Conservation (phyloP, 37 sponge, comb jelly and placozoan genomes). For the Haliclona indistincta region DNA sequence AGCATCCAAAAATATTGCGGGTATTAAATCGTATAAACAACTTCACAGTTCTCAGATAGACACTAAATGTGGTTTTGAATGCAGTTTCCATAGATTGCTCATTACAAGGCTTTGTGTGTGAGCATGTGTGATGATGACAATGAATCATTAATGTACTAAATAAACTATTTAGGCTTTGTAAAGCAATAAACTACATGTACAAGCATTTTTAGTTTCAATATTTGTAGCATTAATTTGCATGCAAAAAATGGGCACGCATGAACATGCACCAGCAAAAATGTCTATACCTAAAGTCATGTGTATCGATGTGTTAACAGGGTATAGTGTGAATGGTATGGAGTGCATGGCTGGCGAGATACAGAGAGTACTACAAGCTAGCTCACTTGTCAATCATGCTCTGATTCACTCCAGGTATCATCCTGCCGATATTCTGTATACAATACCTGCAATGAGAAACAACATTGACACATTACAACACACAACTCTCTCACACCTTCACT, state of each 20-base stretch:
- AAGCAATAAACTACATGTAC: neutral
- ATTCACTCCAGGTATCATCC: slow-evolving; percentile 60
- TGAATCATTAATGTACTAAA: neutral
- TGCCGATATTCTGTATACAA: slow-evolving; percentile 35
- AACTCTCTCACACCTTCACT: neutral
- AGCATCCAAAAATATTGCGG: neutral
- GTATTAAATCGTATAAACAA: too few relatives aligned
- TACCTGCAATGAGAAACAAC: slow-evolving; percentile 5
- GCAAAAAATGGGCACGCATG: too few relatives aligned
- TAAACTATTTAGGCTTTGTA: too few relatives aligned
- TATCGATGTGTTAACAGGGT: too few relatives aligned
- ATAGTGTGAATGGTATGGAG: too few relatives aligned
- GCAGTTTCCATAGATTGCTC: too few relatives aligned
- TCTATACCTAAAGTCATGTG: too few relatives aligned
- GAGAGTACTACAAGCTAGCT: too few relatives aligned
- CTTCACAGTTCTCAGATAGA: too few relatives aligned
- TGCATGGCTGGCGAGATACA: too few relatives aligned
- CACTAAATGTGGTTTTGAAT: too few relatives aligned
- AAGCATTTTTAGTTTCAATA: neutral
- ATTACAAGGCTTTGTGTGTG: neutral
- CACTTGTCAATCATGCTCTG: slow-evolving; percentile 79
- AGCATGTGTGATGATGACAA: neutral
- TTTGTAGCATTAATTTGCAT: neutral
- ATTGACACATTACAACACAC: neutral
- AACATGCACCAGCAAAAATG: too few relatives aligned